Evolutionary conservation across 2,888 invertebrate species (phyloP), one percentile per base, ranked within the genome.

Genomic region (Autographa pulchrina): DNA sequence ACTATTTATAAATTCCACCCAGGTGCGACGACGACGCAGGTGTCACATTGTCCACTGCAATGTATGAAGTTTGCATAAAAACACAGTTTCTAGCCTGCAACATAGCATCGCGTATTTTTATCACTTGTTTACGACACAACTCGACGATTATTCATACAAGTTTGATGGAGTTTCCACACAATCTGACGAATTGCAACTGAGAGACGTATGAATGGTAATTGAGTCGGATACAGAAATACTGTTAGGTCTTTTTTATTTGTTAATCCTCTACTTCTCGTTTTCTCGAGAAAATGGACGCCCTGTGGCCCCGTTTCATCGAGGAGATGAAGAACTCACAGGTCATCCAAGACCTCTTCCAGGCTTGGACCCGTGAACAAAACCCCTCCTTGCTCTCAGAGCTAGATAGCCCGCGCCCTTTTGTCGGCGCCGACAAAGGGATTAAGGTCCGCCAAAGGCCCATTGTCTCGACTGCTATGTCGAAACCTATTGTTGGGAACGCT

Each of bases 61-160:
- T 88, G 90, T 92, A 91, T 93, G 91, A 90, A 92, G 89, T 92
- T 91, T 91, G 92, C 92, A 94, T 93, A 93, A 94, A 92, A 93
- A 94, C 87, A 91, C 87, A 87, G 81, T 83, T 84, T 81, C 77
- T 74, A 76, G 78, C 75, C 74, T 76, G 64, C 75, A 78, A 77
- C 72, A 67, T 75, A 80, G 65, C 73, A 65, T 58, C 63, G 70
- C 73, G 72, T 80, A 80, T 80, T 82, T 82, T 86, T 81, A 78
- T 77, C 63, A 74, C 68, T 80, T 74, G 72, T 80, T 81, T 82
- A 81, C 66, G 73, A 70, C 71, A 67, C 72, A 67, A 35, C 38
- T 56, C 20, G 62, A 64, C 70, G 61, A 73, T 82, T 81, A 74
- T 75, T 83, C 81, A 72, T 70, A 73, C 70, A 80, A 78, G 65